Base-by-base conservation (phyloP, 2,888 invertebrate species). In the Aphidoletes aphidimyza region DNA sequence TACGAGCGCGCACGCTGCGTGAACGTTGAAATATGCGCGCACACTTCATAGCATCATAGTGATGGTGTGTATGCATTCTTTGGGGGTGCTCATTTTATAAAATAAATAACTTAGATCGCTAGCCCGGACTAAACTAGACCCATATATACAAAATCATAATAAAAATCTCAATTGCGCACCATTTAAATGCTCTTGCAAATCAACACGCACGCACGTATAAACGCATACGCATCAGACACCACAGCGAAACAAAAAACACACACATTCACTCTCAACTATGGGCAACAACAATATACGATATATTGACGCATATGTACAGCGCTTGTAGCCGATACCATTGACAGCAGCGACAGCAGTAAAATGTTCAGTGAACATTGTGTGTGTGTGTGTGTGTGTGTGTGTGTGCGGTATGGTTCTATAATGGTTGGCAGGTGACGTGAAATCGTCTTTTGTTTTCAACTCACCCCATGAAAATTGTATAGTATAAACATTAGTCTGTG, bases 381-480 rank as follows among this genome's bases (percentile, higher is more conserved):
- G 47, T 47, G 9, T 19, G 47, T 47, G 47, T 47, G 47, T 47
- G 47, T 19, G 47, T 54, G 22, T 8, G 54, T 54, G 54, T 54
- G 54, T 26, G 22, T 26, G 26, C 2, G 19, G 26, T 59, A 37
- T 37, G 39, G 39, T 85, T 85, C 84, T 84, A 86, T 86, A 86
- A 85, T 86, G 86, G 85, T 30, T 89, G 89, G 90, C 90, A 90
- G 90, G 90, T 90, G 90, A 90, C 89, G 89, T 88, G 88, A 88
- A 90, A 89, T 89, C 89, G 89, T 88, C 88, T 87, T 88, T 90
- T 90, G 90, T 90, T 89, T 88, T 86, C 85, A 78, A 86, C 88
- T 88, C 89, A 89, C 89, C 89, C 89, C 89, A 88, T 89, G 87
- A 88, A 88, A 89, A 89, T 89, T 87, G 86, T 87, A 86, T 86